phyloP scores from a whole-genome alignment of 2,888 invertebrate genomes.

The Parochlus steinenii region DNA sequence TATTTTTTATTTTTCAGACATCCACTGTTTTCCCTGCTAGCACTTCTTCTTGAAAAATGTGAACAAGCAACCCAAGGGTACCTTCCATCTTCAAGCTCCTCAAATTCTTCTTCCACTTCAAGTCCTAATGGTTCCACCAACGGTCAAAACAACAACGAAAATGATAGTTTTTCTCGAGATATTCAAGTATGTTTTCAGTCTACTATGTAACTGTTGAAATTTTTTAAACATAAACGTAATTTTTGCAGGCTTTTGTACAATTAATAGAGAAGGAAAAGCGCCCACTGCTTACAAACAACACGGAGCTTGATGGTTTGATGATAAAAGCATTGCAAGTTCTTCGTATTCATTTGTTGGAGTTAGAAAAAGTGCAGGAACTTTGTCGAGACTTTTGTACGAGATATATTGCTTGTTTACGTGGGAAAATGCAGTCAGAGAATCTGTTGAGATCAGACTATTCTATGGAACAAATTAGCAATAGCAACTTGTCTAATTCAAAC shows the following conservation, averaged over 20 bases:
- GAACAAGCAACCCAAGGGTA: constrained; percentile 89
- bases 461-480: constrained; percentile 31
- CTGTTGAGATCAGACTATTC: constrained; percentile 60
- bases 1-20: constrained; percentile 43
- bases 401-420: constrained; percentile 79
- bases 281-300: constrained; percentile 76
- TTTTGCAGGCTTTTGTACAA: constrained; percentile 61
- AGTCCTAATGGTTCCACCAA: constrained; percentile 21
- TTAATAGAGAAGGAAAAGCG: constrained; percentile 74
- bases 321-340: constrained; percentile 79
- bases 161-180: constrained; percentile 18
- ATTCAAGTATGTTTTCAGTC: constrained; percentile 15
- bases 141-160: constrained; percentile 15
- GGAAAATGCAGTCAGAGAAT: constrained; percentile 82
- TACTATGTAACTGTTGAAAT: not conserved
- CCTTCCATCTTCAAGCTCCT: constrained; percentile 58
- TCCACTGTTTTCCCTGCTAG: constrained; percentile 83
- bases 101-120: constrained; percentile 80
- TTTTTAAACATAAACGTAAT: not conserved
- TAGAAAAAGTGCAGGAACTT: constrained; percentile 87
- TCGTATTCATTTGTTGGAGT: constrained; percentile 76
- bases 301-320: constrained; percentile 91
- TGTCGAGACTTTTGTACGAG: constrained; percentile 90
- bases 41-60: constrained; percentile 86
- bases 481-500: constrained; percentile 33